Conservation (phyloP, 2,113 vertebrate species). For the Chionodraco myersi region DNA sequence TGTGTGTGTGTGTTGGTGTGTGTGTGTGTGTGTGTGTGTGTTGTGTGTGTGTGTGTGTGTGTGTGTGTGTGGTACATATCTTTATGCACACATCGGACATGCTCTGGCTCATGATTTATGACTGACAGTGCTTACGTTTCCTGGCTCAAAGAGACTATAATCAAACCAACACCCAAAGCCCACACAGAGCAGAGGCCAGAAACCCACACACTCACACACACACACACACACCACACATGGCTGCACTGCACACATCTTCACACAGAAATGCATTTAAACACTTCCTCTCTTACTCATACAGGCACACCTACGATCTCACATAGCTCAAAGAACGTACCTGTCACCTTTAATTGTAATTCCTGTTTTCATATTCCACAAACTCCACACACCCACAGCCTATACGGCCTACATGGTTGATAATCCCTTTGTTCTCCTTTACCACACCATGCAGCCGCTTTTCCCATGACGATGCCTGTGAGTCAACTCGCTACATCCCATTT, state of each 20-base stretch:
- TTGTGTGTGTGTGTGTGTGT: neutral
- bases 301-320: slow-evolving; percentile 36
- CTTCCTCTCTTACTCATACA: slow-evolving; percentile 31
- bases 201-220: slow-evolving; percentile 37
- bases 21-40: neutral
- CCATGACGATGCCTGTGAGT: slow-evolving; percentile 50
- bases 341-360: slow-evolving; percentile 69
- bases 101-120: slow-evolving; percentile 42
- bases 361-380: slow-evolving; percentile 58
- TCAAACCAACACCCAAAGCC: slow-evolving; percentile 74
- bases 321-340: slow-evolving; percentile 59
- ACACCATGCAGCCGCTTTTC: slow-evolving; percentile 33
- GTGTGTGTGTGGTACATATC: slow-evolving; percentile 1
- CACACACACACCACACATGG: slow-evolving; percentile 17
- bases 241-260: slow-evolving; percentile 24
- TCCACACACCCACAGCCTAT: slow-evolving; percentile 63
- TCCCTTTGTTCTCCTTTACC: slow-evolving; percentile 39
- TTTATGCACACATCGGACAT: slow-evolving; percentile 45
- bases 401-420: slow-evolving; percentile 47
- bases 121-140: slow-evolving; percentile 55
- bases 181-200: slow-evolving; percentile 58
- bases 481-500: slow-evolving; percentile 47
- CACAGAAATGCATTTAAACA: slow-evolving; percentile 33
- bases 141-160: slow-evolving; percentile 58
- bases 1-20: too few relatives aligned